Percentiles rank a stretch among this genome's conserved stretches.
phyloP scores from a whole-genome alignment of 2,888 invertebrate genomes.

The Drosophila diplacantha region DNA sequence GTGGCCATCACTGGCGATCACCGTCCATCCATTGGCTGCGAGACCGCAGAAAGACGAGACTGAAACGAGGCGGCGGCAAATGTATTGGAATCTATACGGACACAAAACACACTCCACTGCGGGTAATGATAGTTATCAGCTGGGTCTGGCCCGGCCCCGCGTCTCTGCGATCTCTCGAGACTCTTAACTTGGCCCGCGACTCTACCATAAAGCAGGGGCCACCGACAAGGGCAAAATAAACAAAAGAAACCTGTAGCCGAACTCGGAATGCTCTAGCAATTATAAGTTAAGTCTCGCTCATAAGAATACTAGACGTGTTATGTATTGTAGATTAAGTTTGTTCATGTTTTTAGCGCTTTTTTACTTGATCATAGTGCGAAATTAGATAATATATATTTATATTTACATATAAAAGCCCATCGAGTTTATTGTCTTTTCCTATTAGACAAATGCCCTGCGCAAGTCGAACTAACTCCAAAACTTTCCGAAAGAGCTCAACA shows the following conservation, averaged over 20 bases:
- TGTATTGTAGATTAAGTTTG: too few species aligned
- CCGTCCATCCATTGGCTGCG: slow-evolving; percentile 17
- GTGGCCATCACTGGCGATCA: slow-evolving; percentile 7
- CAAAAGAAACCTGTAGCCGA: slow-evolving; percentile 13
- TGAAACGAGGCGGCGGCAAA: slow-evolving; percentile 38
- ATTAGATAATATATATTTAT: too few species aligned
- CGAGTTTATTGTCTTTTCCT: background rate
- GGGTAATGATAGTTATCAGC: slow-evolving; percentile 73
- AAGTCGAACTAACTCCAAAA: slow-evolving; percentile 1
- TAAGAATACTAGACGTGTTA: too few species aligned
- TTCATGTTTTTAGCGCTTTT: too few species aligned
- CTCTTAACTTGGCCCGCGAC: slow-evolving; percentile 50
- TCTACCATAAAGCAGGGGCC: slow-evolving; percentile 48
- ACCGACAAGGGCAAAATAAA: slow-evolving; percentile 10
- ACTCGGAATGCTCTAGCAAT: slow-evolving; percentile 18
- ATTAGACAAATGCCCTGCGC: background rate
- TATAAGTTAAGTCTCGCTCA: background rate
- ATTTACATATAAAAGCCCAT: too few species aligned
- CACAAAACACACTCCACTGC: slow-evolving; percentile 45
- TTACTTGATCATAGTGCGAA: too few species aligned
- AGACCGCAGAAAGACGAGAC: slow-evolving; percentile 56
- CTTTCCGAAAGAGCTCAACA: too few species aligned
- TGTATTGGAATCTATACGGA: slow-evolving; percentile 28
- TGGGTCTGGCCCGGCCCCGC: slow-evolving; percentile 15
- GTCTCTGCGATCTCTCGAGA: slow-evolving; percentile 15